Evolutionary conservation across 1,140 invertebrate species (phyloP).

Genomic region (Hylyphantes graminicola): DNA sequence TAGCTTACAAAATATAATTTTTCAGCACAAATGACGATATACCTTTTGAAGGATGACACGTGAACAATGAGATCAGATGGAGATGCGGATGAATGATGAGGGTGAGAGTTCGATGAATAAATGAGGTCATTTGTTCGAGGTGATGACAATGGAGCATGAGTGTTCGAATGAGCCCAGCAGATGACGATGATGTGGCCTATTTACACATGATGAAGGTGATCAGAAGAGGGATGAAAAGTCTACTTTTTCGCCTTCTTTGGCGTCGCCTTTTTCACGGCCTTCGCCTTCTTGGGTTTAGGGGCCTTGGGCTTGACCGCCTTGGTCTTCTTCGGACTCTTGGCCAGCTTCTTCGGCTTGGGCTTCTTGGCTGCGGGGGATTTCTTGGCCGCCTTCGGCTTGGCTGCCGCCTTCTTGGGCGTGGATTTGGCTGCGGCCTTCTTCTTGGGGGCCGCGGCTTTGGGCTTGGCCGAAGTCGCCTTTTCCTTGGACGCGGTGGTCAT

Average conservation of each 20-base stretch:
- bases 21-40: not conserved
- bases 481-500: slow-evolving; percentile 65
- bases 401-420: slow-evolving; percentile 18
- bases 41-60: not conserved
- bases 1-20: too few relatives aligned
- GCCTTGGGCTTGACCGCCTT: slow-evolving; percentile 48
- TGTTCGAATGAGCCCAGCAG: not conserved
- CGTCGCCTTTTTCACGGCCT: slow-evolving; percentile 45
- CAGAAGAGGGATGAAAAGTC: not conserved
- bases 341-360: slow-evolving; percentile 34
- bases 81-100: slow-evolving; percentile 7
- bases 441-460: slow-evolving; percentile 7
- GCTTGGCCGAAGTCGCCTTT: slow-evolving; percentile 37
- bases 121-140: not conserved
- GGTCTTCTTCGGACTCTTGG: slow-evolving; percentile 61
- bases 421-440: slow-evolving; percentile 32
- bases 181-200: slow-evolving; percentile 5
- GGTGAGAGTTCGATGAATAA: not conserved
- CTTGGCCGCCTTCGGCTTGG: slow-evolving; percentile 49
- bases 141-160: not conserved
- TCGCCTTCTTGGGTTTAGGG: slow-evolving; percentile 56
- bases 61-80: slow-evolving; percentile 8
- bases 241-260: slow-evolving; percentile 58
- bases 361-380: slow-evolving; percentile 42
- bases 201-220: not conserved